A percentile compares a stretch with the other conserved stretches of the same genome.
Evolutionary conservation across 2,797 vertebrate genomes (phyloP).

Genomic region (Alcedo quadribrachys): DNA sequence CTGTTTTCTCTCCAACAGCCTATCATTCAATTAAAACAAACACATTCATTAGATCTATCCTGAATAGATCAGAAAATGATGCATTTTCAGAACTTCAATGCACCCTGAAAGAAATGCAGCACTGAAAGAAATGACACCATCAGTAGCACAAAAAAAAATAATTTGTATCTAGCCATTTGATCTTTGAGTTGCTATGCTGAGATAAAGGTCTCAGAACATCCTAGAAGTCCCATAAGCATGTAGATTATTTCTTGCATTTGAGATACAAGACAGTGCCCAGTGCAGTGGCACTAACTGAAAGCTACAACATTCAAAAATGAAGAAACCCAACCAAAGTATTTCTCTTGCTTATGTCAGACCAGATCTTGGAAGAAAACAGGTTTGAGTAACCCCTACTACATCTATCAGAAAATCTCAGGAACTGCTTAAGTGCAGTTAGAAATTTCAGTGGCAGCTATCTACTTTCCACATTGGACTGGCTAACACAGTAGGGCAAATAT

Average conservation of each 20-base stretch:
- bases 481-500: not conserved
- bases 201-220: not conserved
- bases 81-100: not conserved
- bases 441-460: not conserved
- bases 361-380: not conserved
- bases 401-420: not conserved
- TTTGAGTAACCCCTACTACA: not conserved
- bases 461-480: not conserved
- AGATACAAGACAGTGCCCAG: not conserved
- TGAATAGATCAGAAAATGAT: not conserved
- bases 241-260: not conserved
- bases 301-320: not conserved
- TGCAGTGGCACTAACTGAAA: not conserved
- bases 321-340: not conserved
- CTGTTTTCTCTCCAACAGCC: conserved; percentile 90
- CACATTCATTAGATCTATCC: not conserved
- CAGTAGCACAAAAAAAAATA: not conserved
- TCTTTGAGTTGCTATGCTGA: not conserved
- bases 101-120: not conserved
- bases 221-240: not conserved
- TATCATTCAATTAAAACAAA: conserved; percentile 56
- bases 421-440: not conserved
- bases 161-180: not conserved
- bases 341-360: not conserved
- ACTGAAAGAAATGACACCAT: not conserved